Evolutionary conservation across 2,797 vertebrate species (phyloP), one percentile per base, ranked within the genome.

Genomic region (Esox lucius): DNA sequence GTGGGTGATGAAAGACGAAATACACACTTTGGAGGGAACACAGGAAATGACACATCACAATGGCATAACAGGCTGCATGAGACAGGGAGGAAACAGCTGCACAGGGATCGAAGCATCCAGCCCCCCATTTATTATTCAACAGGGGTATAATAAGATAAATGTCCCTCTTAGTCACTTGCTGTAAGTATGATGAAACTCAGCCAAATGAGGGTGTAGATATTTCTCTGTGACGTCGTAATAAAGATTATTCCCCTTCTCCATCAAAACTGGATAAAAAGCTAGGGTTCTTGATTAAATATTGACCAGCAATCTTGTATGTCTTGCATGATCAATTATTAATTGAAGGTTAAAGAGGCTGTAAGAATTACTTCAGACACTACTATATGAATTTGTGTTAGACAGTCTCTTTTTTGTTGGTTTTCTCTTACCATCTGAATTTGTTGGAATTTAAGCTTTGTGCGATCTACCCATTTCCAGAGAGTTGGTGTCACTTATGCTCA

Each of bases 211-310:
- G 35, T 46, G 75, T 75, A 61, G 48, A 61, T 76, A 61, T 67
- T 74, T 31, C 28, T 1, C 39, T 42, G 39, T 76, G 24, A 22
- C 26, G 65, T 51, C n/a, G 28, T 71, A 76, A 78, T 71, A 74
- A 80, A 72, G 75, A 61, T 46, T 12, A 53, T n/a, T 28, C 46
- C 46, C 31, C 77, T 71, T 75, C 13, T n/a, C 46, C 42, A 84
- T 87, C 86, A 82, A 83, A 76, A 70, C 79, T 0, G 9, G 56
- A 19, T 46, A 84, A 71, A 87, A 66, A 19, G 28, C 81, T 53
- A 71, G 78, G 72, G 80, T 31, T 69, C 71, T 75, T 85, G 81
- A 88, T 88, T 85, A 85, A 85, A 86, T 81, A 86, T 86, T 85
- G 79, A 85, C 79, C 75, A 65, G 19, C 39, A 51, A 67, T 80